phyloP scores from a whole-genome alignment of 2,888 invertebrate species.

The Diploptera punctata region DNA sequence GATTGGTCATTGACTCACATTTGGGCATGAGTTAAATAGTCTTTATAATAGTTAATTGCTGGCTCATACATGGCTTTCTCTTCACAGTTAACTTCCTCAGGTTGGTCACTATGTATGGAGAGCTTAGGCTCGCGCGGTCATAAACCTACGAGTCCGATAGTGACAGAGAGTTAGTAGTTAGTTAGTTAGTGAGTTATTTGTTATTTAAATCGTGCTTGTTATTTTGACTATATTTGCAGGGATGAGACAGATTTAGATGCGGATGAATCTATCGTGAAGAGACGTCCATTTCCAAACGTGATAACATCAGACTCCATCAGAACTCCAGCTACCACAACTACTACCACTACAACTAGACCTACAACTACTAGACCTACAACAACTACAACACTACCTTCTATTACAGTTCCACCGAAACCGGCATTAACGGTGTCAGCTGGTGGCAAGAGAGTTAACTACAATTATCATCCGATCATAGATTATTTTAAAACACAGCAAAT shows the following conservation, averaged over 20 bases:
- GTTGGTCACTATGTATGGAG: no score
- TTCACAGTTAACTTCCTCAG: no score
- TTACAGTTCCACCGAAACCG: slow-evolving; percentile 44
- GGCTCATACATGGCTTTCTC: no score
- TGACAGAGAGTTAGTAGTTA: no score
- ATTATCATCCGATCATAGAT: slow-evolving; percentile 84
- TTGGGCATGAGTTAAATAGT: no score
- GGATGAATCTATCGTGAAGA: slow-evolving; percentile 2
- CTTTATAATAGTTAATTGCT: no score
- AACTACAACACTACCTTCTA: slow-evolving; percentile 38
- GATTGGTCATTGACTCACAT: no score
- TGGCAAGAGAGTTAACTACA: slow-evolving; percentile 74
- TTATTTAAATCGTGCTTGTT: no score
- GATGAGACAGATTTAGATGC: slow-evolving; percentile 18
- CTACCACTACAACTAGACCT: slow-evolving; percentile 46
- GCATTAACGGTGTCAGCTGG: background rate
- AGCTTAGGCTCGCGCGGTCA: no score
- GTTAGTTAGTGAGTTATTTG: no score
- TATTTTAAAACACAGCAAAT: slow-evolving; percentile 62
- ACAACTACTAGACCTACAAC: slow-evolving; percentile 11
- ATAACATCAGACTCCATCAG: slow-evolving; percentile 19
- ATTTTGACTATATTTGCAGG: background rate
- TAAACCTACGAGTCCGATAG: no score
- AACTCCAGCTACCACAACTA: background rate
- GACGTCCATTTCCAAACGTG: slow-evolving; percentile 14